Evolutionary conservation across 1,140 invertebrate species (phyloP), one percentile per base, ranked within the genome.

Genomic region (Cyrtorhinus lividipennis): DNA sequence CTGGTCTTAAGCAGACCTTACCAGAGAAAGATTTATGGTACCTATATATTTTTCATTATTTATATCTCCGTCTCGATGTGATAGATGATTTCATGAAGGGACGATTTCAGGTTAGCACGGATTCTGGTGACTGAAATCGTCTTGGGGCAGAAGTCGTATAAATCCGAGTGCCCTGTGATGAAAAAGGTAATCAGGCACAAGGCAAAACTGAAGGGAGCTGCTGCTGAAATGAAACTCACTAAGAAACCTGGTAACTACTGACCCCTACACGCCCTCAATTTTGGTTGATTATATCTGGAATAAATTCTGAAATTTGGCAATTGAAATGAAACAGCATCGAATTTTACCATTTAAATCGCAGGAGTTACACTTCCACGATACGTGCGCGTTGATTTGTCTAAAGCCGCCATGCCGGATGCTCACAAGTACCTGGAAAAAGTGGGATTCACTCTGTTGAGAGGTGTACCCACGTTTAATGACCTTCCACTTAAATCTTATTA

Each of bases 41-140:
- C 10, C 10, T 53, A 20, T 53, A n/a, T n/a, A n/a, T n/a, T n/a
- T n/a, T n/a, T n/a, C n/a, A n/a, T n/a, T n/a, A n/a, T n/a, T n/a
- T n/a, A n/a, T n/a, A n/a, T n/a, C n/a, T n/a, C n/a, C n/a, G n/a
- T n/a, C n/a, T n/a, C n/a, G n/a, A n/a, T n/a, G n/a, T n/a, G n/a
- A n/a, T n/a, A n/a, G n/a, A n/a, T n/a, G n/a, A n/a, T n/a, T n/a
- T n/a, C n/a, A n/a, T n/a, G n/a, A n/a, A n/a, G n/a, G n/a, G n/a
- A n/a, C n/a, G n/a, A n/a, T n/a, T 53, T 13, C 48, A 53, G 58
- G 58, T 59, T 59, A 26, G 58, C 24, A 15, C 13, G 58, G 18
- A 59, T 59, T 12, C 58, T 59, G 27, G 18, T 30, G 2, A 59
- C 58, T 26, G 58, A 59, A 24, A 18, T 59, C 2, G 58, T 59